Evolutionary conservation across 2,797 vertebrate species (phyloP).

Genomic region (Gila robusta): DNA sequence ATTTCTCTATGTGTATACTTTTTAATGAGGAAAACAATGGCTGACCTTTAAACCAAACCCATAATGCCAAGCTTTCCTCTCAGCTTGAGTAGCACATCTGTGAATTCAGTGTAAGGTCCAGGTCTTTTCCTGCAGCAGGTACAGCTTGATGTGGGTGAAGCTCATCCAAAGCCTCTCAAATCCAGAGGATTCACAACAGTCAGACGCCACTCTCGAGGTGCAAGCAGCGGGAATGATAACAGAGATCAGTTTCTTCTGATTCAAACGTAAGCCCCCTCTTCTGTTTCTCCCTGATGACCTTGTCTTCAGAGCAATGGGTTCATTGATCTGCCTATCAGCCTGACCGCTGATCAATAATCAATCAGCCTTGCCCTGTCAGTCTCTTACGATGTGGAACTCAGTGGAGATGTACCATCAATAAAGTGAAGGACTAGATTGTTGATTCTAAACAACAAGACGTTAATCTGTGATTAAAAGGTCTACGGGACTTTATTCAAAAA

Average conservation of each 20-base stretch:
- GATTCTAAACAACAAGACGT: neutral
- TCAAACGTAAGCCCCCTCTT: slow-evolving; percentile 40
- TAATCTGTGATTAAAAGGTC: neutral
- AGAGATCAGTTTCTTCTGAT: slow-evolving; percentile 50
- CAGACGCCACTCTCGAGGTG: slow-evolving; percentile 33
- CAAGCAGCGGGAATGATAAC: slow-evolving; percentile 50
- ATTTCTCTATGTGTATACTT: neutral
- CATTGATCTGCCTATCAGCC: slow-evolving; percentile 15
- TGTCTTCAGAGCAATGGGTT: slow-evolving; percentile 39
- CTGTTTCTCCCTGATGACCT: slow-evolving; percentile 51
- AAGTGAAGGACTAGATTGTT: slow-evolving; percentile 8
- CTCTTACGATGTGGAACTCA: neutral
- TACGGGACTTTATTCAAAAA: neutral
- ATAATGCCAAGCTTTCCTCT: slow-evolving; percentile 31
- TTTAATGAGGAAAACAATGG: slow-evolving; percentile 18
- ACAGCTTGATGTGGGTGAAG: slow-evolving; percentile 24
- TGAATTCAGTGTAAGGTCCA: slow-evolving; percentile 36
- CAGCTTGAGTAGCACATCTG: slow-evolving; percentile 25
- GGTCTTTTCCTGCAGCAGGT: slow-evolving; percentile 44
- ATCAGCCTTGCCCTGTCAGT: slow-evolving; percentile 29
- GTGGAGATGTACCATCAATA: neutral
- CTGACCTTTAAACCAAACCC: slow-evolving; percentile 23
- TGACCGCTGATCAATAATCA: slow-evolving; percentile 55
- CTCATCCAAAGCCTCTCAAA: slow-evolving; percentile 55
- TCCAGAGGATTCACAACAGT: slow-evolving; percentile 62